phyloP scores from a whole-genome alignment of 2,888 invertebrate genomes.

The Dolomedes plantarius region DNA sequence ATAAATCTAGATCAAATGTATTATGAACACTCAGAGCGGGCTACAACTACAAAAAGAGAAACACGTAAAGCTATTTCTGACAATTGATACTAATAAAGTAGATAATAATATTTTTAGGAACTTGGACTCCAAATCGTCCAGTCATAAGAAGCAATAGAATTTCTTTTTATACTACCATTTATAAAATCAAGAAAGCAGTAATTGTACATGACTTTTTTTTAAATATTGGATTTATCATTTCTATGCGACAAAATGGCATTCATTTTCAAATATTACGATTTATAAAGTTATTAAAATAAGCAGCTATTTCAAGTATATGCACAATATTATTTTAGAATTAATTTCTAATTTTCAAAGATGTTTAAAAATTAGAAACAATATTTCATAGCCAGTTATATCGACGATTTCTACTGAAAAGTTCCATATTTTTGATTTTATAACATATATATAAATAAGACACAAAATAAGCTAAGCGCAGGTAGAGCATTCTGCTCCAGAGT shows the following conservation, averaged over 20 bases:
- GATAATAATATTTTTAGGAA: neutral
- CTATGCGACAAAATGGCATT: neutral
- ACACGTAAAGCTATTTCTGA: neutral
- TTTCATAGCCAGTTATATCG: neutral
- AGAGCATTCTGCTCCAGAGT: neutral
- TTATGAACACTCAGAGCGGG: neutral
- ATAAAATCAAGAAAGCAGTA: neutral
- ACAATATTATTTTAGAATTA: neutral
- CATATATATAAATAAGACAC: constrained; percentile 1
- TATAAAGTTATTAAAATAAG: neutral
- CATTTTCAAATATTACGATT: neutral
- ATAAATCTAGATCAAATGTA: neutral
- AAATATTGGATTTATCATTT: neutral
- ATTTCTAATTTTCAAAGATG: neutral
- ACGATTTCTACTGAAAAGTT: neutral
- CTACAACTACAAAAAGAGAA: neutral
- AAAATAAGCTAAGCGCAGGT: neutral
- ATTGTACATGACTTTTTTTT: too few relatives aligned
- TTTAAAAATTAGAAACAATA: neutral
- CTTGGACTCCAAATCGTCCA: neutral
- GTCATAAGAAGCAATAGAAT: neutral
- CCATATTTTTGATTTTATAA: neutral
- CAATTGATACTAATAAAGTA: neutral
- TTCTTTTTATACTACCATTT: neutral
- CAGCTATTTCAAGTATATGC: neutral